These are phyloP conservation scores for Oryzias melastigma DNA, from an alignment of 2,113 vertebrate species.

Conservation along the genomic window DNA sequence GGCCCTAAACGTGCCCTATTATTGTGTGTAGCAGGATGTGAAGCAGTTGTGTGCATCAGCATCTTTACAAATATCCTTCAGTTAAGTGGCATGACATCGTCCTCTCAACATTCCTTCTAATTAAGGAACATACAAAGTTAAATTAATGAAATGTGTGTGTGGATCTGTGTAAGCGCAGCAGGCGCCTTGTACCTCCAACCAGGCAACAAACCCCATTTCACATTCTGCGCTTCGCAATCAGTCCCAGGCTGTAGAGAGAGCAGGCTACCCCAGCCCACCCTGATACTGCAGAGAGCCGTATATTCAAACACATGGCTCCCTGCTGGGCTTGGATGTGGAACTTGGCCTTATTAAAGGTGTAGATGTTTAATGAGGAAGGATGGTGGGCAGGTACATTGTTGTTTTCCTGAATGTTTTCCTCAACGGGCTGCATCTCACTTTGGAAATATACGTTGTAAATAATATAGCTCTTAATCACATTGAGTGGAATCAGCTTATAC, in stretches of 20 bases:
- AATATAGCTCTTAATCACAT: slow-evolving; percentile 31
- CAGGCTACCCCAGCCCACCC: slow-evolving; percentile 60
- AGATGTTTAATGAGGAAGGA: slow-evolving; percentile 63
- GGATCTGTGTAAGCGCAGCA: slow-evolving; percentile 29
- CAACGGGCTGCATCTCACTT: slow-evolving; percentile 33
- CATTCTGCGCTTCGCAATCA: slow-evolving; percentile 38
- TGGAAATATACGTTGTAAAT: slow-evolving; percentile 50
- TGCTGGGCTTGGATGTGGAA: slow-evolving; percentile 55
- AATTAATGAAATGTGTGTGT: slow-evolving; percentile 39
- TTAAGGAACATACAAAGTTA: slow-evolving; percentile 31
- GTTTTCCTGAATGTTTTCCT: slow-evolving; percentile 61
- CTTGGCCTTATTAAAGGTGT: slow-evolving; percentile 60
- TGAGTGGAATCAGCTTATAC: slow-evolving; percentile 7
- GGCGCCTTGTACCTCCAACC: slow-evolving; percentile 29
- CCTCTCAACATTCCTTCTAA: slow-evolving; percentile 8
- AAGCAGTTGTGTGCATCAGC: slow-evolving; percentile 36
- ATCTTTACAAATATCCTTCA: slow-evolving; percentile 32
- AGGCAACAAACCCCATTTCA: slow-evolving; percentile 21
- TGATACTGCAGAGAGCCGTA: slow-evolving; percentile 43
- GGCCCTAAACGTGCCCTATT: slow-evolving; percentile 1
- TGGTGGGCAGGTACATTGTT: slow-evolving; percentile 57
- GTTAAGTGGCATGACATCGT: slow-evolving; percentile 25
- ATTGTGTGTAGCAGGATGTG: slow-evolving; percentile 20
- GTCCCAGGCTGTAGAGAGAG: slow-evolving; percentile 43
- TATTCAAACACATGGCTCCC: slow-evolving; percentile 53